Evolutionary conservation across 2,797 vertebrate genomes (phyloP), one percentile per base, ranked within the genome.

Genomic region (Sebastes variabilis): DNA sequence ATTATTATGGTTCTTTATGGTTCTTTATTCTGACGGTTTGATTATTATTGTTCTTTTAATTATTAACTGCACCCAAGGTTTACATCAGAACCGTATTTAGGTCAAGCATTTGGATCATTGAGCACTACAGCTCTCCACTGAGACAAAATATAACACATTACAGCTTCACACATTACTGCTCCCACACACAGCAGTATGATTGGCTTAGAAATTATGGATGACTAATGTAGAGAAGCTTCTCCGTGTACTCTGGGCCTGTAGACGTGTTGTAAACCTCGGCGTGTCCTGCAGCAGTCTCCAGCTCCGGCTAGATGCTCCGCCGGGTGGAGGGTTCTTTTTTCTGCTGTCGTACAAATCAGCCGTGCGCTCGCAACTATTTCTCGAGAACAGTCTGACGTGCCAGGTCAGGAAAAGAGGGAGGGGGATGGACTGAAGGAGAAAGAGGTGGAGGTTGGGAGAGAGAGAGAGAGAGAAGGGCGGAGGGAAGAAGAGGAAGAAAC

Each of bases 381-480:
- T 82, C 75, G 70, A 84, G 74, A 77, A 75, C 65, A 75, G 77
- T 42, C 80, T 80, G 80, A 88, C 88, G 4, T 90, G 90, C 87
- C 80, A 78, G 79, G 89, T 91, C 88, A 89, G 76, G 88, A 86
- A 69, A 66, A 72, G 66, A 75, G 67, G n/a, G 16, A 25, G 34
- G 65, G 38, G 72, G 56, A 56, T 16, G 11, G 66, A 49, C 29
- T 46, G 13, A 76, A 66, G 75, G 60, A 79, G 64, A 70, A 32
- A 66, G 36, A 52, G 11, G 9, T 11, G 18, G 30, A 77, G 32
- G 14, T 30, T 29, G 3, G 55, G 36, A 6, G 36, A 38, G 36
- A 14, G 34, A 36, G 27, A 36, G 30, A 8, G 9, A 34, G 25
- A 29, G 30, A 49, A 49, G 5, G 8, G 27, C 20, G 18, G 27